phyloP scores from a whole-genome alignment of 2,113 vertebrate genomes.

The Ictalurus punctatus region DNA sequence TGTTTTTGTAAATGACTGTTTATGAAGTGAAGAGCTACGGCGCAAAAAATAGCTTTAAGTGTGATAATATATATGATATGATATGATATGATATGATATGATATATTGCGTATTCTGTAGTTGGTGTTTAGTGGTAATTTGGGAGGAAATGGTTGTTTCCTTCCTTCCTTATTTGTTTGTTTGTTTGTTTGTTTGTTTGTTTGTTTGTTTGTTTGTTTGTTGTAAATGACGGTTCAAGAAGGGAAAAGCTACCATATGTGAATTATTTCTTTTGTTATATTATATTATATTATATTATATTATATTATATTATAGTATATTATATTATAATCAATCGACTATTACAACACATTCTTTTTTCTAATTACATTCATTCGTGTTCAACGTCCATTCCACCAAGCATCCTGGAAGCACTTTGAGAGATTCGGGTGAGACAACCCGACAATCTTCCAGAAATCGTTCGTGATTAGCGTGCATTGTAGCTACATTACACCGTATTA shows the following conservation, averaged over 20 bases:
- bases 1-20: background rate
- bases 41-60: background rate
- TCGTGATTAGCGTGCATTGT: slow-evolving; percentile 1
- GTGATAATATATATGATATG: background rate
- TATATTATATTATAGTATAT: slow-evolving; percentile 1
- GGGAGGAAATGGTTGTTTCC: background rate
- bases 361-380: background rate
- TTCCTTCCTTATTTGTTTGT: background rate
- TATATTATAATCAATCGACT: background rate
- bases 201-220: background rate
- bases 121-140: too few species aligned
- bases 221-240: background rate
- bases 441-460: background rate
- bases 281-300: slow-evolving; percentile 23
- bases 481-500: background rate
- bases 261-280: background rate
- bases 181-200: too few species aligned
- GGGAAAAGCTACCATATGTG: background rate
- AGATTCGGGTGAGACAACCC: background rate
- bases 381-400: too few species aligned
- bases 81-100: background rate
- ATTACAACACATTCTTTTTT: background rate
- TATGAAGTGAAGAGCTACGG: background rate
- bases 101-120: background rate
- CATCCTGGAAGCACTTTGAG: too few species aligned